Evolutionary conservation across 2,797 vertebrate species (phyloP).

Genomic region (Brachymystax lenok): DNA sequence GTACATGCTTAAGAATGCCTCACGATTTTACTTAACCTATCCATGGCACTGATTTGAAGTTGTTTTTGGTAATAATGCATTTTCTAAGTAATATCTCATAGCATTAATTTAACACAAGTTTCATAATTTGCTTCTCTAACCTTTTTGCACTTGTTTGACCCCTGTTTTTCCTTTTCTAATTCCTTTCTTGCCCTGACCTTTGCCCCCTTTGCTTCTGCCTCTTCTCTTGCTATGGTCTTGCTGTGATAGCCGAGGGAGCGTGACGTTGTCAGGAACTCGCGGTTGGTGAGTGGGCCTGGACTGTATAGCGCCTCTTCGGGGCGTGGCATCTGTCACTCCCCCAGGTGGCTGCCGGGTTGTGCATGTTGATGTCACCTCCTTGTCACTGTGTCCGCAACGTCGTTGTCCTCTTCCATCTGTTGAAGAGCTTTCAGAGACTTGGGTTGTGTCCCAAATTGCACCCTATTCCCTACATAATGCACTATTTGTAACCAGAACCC

Average conservation of each 20-base stretch:
- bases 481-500: no score
- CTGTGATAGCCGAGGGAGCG: constrained; percentile 93
- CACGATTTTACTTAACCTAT: constrained; percentile 32
- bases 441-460: no score
- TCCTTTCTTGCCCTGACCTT: constrained; percentile 74
- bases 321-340: constrained; percentile 77
- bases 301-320: constrained; percentile 63
- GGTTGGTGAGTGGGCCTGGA: constrained; percentile 91
- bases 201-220: constrained; percentile 80
- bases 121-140: constrained; percentile 75
- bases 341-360: constrained; percentile 70
- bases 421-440: not conserved
- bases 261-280: constrained; percentile 92
- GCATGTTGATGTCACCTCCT: constrained; percentile 75
- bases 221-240: constrained; percentile 81
- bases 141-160: constrained; percentile 72
- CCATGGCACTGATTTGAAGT: constrained; percentile 24
- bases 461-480: no score
- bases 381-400: constrained; percentile 47
- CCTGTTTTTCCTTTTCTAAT: constrained; percentile 67
- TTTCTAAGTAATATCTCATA: constrained; percentile 25
- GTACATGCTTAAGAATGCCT: constrained; percentile 38
- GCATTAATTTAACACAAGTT: constrained; percentile 66
- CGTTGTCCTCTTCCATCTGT: not conserved
- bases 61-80: constrained; percentile 21